Base-by-base conservation (phyloP, 1,140 invertebrate genomes). In the Subanguina moxae region DNA sequence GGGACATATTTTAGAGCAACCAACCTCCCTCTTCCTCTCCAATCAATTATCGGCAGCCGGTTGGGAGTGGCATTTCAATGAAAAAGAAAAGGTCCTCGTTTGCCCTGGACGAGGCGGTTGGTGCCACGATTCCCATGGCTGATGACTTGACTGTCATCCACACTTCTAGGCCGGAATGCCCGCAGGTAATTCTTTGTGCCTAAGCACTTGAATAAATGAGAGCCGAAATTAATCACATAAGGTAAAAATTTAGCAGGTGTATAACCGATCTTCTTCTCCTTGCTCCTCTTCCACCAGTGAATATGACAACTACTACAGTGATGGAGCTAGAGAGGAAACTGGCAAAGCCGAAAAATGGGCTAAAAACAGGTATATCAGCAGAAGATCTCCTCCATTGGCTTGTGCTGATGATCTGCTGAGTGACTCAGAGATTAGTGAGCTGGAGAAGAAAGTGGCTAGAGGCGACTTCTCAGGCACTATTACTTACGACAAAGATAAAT, bases 381-480 rank as follows among this genome's bases (percentile, higher is more conserved):
- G 27, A 13, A 21, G 58, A 27, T 65, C 62, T 0, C 61, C 61
- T 3, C 64, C 67, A 30, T 56, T 66, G 0, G 59, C 52, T 1
- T 65, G 63, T 7, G 27, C 69, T 56, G 70, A 67, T 61, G 72
- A 74, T 1, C 32, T 67, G 42, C 65, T 74, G 23, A 75, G 57
- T 27, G 72, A 73, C 1, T 68, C 64, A 25, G 72, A 72, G 45
- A 72, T 72, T 13, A 72, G 70, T 28, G 70, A 72, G 23, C 48
- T 72, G 28, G 70, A 72, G 46, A 38, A 59, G 13, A 71, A 73
- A 64, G 56, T 72, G 9, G 70, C 70, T 19, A 67, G 46, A 11
- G 67, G 67, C 42, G n/a, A 61, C 11, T 23, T 52, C 23, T 25
- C 48, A 1, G 15, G 23, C 32, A 3, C 32, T 38, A 11, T 38